Evolutionary conservation across 2,888 invertebrate genomes (phyloP).

Genomic region (Chrysina gloriosa): DNA sequence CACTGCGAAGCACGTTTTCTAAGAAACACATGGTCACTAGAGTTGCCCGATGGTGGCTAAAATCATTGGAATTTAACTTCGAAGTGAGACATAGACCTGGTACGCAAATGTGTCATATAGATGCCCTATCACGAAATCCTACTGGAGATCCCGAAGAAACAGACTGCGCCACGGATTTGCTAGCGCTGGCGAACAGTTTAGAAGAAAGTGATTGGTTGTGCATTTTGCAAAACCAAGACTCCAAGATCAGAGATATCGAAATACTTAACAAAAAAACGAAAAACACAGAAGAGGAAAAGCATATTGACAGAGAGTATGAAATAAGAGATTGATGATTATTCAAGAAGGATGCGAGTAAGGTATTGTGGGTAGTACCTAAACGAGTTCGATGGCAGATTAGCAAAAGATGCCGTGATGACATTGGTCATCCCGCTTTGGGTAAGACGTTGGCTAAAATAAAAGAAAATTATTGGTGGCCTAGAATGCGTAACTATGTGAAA

Average conservation of each 20-base stretch:
- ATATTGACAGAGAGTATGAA: neutral
- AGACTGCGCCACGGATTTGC: neutral
- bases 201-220: neutral
- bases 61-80: neutral
- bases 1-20: neutral
- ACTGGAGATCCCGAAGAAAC: neutral
- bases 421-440: too few species aligned
- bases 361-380: too few species aligned
- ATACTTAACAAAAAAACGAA: neutral
- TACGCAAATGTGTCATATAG: neutral
- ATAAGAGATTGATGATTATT: neutral
- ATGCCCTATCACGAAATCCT: conserved; percentile 8
- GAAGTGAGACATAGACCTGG: neutral
- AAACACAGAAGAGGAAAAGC: neutral
- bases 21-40: neutral
- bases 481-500: neutral
- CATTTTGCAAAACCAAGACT: neutral
- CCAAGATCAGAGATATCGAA: neutral
- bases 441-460: neutral
- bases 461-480: conserved; percentile 7
- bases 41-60: conserved; percentile 18
- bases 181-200: neutral
- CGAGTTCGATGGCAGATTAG: too few species aligned
- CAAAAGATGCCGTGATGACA: too few species aligned
- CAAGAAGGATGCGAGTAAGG: neutral